Conservation (phyloP, 1,140 invertebrate species). For the Neuroterus valhalla region DNA sequence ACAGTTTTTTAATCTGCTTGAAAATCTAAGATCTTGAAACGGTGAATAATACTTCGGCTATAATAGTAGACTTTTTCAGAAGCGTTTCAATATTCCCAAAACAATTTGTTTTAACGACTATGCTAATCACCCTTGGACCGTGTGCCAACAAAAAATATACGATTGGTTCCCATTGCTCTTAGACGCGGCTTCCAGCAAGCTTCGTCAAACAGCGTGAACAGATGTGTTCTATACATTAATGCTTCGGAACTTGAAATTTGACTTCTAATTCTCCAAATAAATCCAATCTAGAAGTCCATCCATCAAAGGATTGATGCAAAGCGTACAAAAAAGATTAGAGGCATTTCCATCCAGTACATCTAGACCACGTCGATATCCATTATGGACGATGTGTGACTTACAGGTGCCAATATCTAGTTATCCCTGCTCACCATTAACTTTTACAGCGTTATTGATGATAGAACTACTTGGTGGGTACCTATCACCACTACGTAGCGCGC, state of each 20-base stretch:
- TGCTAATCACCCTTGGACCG: neutral
- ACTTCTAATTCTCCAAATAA: neutral
- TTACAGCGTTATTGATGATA: too few species aligned
- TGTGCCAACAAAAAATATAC: conserved; percentile 10
- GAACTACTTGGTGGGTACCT: too few species aligned
- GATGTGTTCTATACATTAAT: neutral
- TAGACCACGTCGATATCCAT: conserved; percentile 4
- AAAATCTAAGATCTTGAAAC: neutral
- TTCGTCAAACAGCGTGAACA: neutral
- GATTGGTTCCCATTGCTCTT: conserved; percentile 34
- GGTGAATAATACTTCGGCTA: neutral
- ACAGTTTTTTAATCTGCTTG: too few species aligned
- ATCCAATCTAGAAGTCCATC: neutral
- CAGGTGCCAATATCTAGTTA: conserved; percentile 34
- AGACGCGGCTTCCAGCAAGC: neutral
- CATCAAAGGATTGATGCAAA: neutral
- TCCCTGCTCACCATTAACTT: too few species aligned
- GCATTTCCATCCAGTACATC: conserved; percentile 15
- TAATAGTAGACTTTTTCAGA: neutral
- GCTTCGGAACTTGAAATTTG: neutral
- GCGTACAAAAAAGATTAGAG: neutral
- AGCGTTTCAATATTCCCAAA: neutral
- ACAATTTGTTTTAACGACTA: neutral
- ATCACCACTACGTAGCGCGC: too few species aligned
- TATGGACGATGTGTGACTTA: conserved; percentile 35